Conservation (phyloP, 2,797 vertebrate genomes). For the Tauraco hartlaubi region DNA sequence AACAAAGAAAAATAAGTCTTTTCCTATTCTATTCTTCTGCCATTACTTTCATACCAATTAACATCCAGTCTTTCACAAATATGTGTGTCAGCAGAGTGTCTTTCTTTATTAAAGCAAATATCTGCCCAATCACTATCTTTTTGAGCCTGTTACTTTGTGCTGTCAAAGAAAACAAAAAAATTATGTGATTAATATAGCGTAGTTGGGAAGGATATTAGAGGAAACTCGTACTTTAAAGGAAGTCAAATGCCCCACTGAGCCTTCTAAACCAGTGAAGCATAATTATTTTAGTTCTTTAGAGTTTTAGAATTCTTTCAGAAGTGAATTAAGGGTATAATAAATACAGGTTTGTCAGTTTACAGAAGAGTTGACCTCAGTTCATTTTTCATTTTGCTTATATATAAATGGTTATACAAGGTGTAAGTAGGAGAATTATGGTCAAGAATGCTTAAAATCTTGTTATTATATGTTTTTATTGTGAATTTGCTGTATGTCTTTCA, state of each 20-base stretch:
- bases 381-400: neutral
- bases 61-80: neutral
- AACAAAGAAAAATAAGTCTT: neutral
- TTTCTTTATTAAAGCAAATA: neutral
- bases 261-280: neutral
- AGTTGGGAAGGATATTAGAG: neutral
- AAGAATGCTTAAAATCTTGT: neutral
- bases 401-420: neutral
- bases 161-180: neutral
- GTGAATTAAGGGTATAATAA: neutral
- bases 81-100: neutral
- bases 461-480: neutral
- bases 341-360: neutral
- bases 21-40: neutral
- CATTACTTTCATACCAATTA: neutral
- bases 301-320: neutral
- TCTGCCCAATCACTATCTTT: neutral
- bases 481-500: neutral
- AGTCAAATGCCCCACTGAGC: fast-evolving
- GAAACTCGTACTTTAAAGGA: neutral
- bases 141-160: neutral
- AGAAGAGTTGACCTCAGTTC: neutral
- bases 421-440: neutral
- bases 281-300: neutral
- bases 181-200: neutral